These are phyloP conservation scores for Melanocharis versteri DNA, from an alignment of 2,113 vertebrate species.

Conservation along the genomic window DNA sequence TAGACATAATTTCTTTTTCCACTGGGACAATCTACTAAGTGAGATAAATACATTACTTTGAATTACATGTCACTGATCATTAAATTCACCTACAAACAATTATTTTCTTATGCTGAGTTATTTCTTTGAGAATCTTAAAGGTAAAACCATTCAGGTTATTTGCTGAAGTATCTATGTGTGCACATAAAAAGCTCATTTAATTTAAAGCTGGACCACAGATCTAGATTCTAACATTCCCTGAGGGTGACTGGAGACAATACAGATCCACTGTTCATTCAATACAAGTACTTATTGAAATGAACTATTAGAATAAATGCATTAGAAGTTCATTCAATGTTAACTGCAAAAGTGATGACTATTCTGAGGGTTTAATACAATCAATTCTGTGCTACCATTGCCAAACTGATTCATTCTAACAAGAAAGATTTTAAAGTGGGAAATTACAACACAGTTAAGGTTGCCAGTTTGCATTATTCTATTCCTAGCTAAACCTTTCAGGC, in stretches of 20 bases:
- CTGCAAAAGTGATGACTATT: neutral
- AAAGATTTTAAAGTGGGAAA: conserved; percentile 1
- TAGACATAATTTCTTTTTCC: neutral
- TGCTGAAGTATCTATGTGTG: neutral
- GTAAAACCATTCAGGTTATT: neutral
- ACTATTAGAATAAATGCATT: conserved; percentile 2
- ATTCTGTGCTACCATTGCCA: neutral
- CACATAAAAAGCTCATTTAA: neutral
- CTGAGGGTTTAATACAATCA: neutral
- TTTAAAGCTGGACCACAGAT: neutral
- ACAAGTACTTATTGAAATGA: neutral
- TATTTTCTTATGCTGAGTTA: neutral
- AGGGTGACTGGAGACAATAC: neutral
- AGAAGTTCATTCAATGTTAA: neutral
- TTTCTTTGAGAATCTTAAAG: neutral
- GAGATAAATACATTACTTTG: neutral
- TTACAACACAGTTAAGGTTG: conserved; percentile 33
- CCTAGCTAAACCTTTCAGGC: conserved; percentile 35
- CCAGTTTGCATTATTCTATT: conserved; percentile 35
- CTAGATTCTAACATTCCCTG: neutral
- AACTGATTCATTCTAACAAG: neutral
- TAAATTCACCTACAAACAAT: neutral
- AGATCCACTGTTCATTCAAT: neutral
- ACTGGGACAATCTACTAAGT: neutral
- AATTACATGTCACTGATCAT: neutral